Evolutionary conservation across 2,113 vertebrate species (phyloP).

Genomic region (Xenus cinereus): DNA sequence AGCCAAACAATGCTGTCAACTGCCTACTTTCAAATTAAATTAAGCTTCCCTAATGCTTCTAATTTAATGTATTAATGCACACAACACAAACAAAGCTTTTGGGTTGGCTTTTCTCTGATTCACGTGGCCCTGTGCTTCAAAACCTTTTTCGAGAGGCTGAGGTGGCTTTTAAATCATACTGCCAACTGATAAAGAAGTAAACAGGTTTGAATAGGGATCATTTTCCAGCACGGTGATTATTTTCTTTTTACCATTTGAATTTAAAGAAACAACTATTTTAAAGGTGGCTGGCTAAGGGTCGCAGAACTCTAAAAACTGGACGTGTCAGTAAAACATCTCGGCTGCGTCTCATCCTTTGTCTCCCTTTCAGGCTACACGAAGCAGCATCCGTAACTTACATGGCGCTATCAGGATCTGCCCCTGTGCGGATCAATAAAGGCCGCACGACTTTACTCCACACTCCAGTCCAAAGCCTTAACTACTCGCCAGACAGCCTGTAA

Average conservation of each 20-base stretch:
- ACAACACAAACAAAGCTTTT: background rate
- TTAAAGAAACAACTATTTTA: background rate
- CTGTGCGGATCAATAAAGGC: slow-evolving; percentile 55
- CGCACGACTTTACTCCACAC: slow-evolving; percentile 8
- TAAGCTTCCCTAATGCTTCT: background rate
- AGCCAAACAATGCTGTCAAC: background rate
- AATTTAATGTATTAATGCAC: background rate
- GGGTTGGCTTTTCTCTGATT: background rate
- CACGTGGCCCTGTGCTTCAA: background rate
- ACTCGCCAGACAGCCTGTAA: slow-evolving; percentile 66
- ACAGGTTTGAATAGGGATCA: background rate
- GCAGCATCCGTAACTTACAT: background rate
- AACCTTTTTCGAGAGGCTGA: background rate
- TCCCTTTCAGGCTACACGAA: background rate
- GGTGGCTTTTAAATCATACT: background rate
- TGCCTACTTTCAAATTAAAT: slow-evolving; percentile 1
- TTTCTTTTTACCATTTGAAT: background rate
- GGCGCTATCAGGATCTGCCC: background rate
- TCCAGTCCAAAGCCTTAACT: slow-evolving; percentile 56
- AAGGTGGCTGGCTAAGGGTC: background rate
- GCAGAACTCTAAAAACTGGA: background rate
- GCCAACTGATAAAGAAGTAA: background rate
- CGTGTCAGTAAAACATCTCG: background rate
- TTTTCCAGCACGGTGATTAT: background rate
- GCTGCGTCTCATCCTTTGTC: background rate